Base-by-base conservation (phyloP, 1,140 invertebrate species). In the Caenorhabditis brenneri region DNA sequence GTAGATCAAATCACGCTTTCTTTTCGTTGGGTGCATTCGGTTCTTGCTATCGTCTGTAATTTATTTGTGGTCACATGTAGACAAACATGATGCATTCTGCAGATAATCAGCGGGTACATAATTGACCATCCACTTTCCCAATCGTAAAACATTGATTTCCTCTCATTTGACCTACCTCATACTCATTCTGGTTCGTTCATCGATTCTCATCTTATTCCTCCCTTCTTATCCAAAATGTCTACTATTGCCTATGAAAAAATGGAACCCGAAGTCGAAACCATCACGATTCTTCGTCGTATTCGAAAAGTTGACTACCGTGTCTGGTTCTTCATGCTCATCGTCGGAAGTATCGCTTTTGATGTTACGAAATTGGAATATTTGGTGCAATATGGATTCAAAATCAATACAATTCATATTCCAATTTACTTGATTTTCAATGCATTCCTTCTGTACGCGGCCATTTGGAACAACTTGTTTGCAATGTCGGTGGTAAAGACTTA, bases 301-400 rank as follows among this genome's bases (percentile, higher is more conserved):
- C 65, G 36, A 22, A 39, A 42, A 12, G 36, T 74, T 31, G 65
- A 74, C n/a, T 74, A 9, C n/a, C 65, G 65, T 46, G 65, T 74
- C n/a, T 74, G 65, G 65, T 74, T 74, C 65, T 74, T 74, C 36
- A 74, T 74, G 33, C 10, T 74, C 15, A 31, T 74, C 65, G 36
- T 74, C 24, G 65, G 65, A 74, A 46, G 65, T 27, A 74, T 74
- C 24, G 33, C 65, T 36, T 74, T 74, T 24, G 65, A 74, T 42
- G 65, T 74, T n/a, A 74, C 65, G 6, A 74, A 74, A 74, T 15
- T 74, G 36, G 65, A 74, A 19, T 74, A 74, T 74, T 74, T 74
- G 36, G 65, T 74, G 6, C 65, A 74, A 42, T 74, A 74, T 74
- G 65, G 65, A 39, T 74, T 74, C 36, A 46, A 42, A 74, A 39